A percentile compares a stretch with the other conserved stretches of the same genome.
Conservation (phyloP, 1,140 invertebrate species). For the Drosophila ogumai region DNA sequence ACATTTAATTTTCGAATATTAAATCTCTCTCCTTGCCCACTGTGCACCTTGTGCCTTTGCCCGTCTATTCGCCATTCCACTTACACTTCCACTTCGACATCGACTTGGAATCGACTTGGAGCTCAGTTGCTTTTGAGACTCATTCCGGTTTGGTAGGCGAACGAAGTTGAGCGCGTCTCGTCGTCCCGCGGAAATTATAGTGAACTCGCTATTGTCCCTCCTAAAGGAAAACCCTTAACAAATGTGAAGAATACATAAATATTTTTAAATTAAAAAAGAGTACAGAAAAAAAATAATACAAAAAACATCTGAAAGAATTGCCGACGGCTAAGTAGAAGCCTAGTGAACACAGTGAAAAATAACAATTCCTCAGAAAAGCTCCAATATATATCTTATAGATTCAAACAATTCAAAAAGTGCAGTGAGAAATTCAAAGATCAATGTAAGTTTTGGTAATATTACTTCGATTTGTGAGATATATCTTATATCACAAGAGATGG, state of each 20-base stretch:
- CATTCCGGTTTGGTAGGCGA: conserved; percentile 82
- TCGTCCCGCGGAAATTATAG: conserved; percentile 55
- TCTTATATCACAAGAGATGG: not conserved
- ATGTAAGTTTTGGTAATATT: conserved; percentile 20
- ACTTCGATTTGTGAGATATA: not conserved
- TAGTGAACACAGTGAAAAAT: conserved; percentile 26
- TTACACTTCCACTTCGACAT: conserved; percentile 31
- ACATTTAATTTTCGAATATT: no score
- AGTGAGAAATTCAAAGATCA: conserved; percentile 16
- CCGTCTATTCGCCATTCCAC: conserved; percentile 27
- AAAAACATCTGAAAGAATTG: conserved; percentile 16
- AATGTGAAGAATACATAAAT: conserved; percentile 29
- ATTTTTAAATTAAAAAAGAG: not conserved
- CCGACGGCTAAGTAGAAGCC: conserved; percentile 33
- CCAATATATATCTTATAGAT: not conserved
- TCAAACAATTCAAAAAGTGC: not conserved
- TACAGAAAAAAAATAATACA: conserved; percentile 20
- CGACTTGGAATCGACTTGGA: conserved; percentile 30
- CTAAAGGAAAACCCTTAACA: not conserved
- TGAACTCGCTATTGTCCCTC: conserved; percentile 20
- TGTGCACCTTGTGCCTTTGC: conserved; percentile 3
- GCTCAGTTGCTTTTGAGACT: conserved; percentile 55
- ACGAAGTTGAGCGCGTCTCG: conserved; percentile 64
- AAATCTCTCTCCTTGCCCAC: not conserved
- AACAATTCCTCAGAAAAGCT: not conserved